phyloP scores from a whole-genome alignment of 2,888 invertebrate species.

The Priocnemis perturbator region DNA sequence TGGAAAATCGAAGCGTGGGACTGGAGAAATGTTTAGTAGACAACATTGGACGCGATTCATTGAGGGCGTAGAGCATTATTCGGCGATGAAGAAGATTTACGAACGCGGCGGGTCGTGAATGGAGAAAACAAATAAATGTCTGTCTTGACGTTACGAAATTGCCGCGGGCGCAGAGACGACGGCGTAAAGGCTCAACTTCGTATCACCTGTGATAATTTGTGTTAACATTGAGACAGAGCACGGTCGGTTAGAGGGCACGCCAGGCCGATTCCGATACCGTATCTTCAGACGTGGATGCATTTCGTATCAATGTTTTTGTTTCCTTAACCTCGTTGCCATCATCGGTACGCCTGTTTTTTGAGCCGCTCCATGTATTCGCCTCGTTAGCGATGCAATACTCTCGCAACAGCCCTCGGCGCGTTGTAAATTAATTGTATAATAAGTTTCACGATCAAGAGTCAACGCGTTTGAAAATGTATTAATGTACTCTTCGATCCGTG shows the following conservation, averaged over 20 bases:
- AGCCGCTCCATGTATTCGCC: background rate
- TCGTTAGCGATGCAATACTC: background rate
- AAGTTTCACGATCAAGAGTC: too few species aligned
- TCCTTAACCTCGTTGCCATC: conserved; percentile 56
- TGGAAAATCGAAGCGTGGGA: too few species aligned
- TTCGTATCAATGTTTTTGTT: conserved; percentile 52
- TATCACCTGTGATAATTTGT: conserved; percentile 67
- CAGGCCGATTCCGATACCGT: conserved; percentile 59
- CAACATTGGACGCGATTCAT: too few species aligned
- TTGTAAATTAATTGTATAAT: too few species aligned
- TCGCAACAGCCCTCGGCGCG: too few species aligned
- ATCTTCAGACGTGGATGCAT: conserved; percentile 62
- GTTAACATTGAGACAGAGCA: conserved; percentile 64
- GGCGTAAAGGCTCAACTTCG: conserved; percentile 15
- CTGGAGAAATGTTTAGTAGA: too few species aligned
- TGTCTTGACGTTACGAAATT: conserved; percentile 4
- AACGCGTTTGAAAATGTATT: too few species aligned
- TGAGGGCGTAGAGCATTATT: too few species aligned
- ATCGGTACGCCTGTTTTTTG: conserved; percentile 20
- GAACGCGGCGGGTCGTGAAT: conserved; percentile 1
- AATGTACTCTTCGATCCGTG: too few species aligned
- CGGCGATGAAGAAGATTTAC: too few species aligned
- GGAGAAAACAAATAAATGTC: conserved; percentile 1
- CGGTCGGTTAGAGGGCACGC: conserved; percentile 65
- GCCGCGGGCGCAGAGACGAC: background rate